Base-by-base conservation (phyloP, 2,113 vertebrate species). In the Lycaon pictus region DNA sequence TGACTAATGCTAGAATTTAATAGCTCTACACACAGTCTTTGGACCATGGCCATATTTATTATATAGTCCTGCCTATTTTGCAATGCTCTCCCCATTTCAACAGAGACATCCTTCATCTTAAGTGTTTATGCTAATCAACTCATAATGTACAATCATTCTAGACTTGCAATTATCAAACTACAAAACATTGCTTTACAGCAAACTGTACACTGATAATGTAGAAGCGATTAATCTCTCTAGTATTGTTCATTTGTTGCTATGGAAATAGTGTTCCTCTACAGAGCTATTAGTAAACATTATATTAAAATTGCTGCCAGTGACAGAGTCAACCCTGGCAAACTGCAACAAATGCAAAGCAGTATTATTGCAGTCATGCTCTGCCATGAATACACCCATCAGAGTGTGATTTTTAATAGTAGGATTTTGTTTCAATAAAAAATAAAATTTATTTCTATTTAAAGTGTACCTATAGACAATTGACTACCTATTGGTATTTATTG, bases 231-330 rank as follows among this genome's bases (percentile, higher is more conserved):
- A 98, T 98, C 98, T 98, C 97, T 97, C 88, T 71, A 92, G 94
- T 90, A 98, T 86, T 98, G 89, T 98, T 99, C 98, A 98, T 98
- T 98, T 98, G 99, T 99, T 99, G 98, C 98, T 98, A 98, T 99
- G 98, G 98, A 98, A 98, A 98, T 98, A 27, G 60, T 95, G 35
- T 87, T 98, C 23, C 95, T 98, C 81, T 97, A 69, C 43, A 97
- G 96, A 98, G 96, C 95, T 97, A 98, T 98, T 98, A 98, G 98
- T 98, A 98, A 99, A 98, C 97, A 98, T 71, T 98, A 12, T 76
- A 96, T 98, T 98, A 97, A 96, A 62, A 91, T 96, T 93, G 90
- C 88, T 98, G 97, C 95, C 98, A 98, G 94, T 92, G 98, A 96
- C 96, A 98, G 96, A 98, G 72, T 94, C 97, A 98, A 94, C n/a